Evolutionary conservation across 1,140 invertebrate species (phyloP).

Genomic region (Trachelipus rathkii): DNA sequence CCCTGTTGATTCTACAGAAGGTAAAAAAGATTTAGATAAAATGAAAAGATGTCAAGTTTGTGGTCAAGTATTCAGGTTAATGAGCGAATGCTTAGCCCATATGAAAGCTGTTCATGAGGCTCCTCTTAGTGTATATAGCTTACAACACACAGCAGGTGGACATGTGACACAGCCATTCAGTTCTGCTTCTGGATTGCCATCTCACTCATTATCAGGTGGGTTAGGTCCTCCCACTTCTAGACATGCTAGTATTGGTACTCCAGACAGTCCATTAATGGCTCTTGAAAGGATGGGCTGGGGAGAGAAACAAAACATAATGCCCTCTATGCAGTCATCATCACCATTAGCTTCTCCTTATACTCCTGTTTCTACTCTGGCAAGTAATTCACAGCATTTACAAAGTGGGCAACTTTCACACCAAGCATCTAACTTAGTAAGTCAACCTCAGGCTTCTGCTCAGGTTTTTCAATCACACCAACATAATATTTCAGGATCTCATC

Average conservation of each 20-base stretch:
- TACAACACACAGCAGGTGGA: conserved; percentile 37
- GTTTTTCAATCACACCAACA: conserved; percentile 1
- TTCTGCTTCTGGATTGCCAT: conserved; percentile 28
- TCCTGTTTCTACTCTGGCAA: conserved; percentile 27
- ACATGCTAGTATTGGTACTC: conserved; percentile 33
- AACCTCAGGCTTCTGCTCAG: conserved; percentile 2
- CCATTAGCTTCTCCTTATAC: conserved; percentile 35
- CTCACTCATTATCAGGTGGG: conserved; percentile 31
- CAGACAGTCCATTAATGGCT: conserved; percentile 45
- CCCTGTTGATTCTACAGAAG: conserved; percentile 39
- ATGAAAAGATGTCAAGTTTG: conserved; percentile 45
- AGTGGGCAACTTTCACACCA: background rate
- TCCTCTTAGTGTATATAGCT: conserved; percentile 41
- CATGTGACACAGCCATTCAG: conserved; percentile 36
- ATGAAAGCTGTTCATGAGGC: conserved; percentile 45
- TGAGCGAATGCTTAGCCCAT: conserved; percentile 45
- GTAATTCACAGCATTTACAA: conserved; percentile 1
- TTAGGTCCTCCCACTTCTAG: conserved; percentile 25
- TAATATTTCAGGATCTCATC: background rate
- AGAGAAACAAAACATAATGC: conserved; percentile 40
- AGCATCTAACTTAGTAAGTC: background rate
- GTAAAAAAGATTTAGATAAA: conserved; percentile 44
- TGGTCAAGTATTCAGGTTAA: conserved; percentile 44
- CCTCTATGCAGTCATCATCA: conserved; percentile 42
- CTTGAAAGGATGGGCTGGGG: conserved; percentile 45